Evolutionary conservation across 2,113 vertebrate species (phyloP), one percentile per base, ranked within the genome.

Genomic region (Toxotes jaculatrix): DNA sequence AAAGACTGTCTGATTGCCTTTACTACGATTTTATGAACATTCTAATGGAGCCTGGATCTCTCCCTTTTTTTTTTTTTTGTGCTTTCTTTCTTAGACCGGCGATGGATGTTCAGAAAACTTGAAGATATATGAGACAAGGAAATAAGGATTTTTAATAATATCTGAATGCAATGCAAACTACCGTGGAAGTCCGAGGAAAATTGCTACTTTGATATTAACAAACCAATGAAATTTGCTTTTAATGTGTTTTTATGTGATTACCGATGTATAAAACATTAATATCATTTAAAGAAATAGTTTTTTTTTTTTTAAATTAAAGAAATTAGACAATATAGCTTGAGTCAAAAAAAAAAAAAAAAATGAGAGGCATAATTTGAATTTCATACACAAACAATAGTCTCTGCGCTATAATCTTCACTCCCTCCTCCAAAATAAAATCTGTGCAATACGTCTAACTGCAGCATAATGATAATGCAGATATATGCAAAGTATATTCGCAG

Each of bases 1-100:
- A 97, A 98, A 96, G 95, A 95, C 93, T 93, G 96, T 93, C 96
- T 97, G 96, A 98, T 97, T 98, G 96, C 96, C 95, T 95, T 97
- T 97, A 97, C 95, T 96, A 95, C 93, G 65, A 91, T 96, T 97
- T 96, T 96, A 97, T 95, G 96, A 98, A 97, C 96, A 98, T 97
- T 96, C 93, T 96, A 97, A 97, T 97, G 94, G 87, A 92, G 89
- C 94, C 82, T 66, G 80, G 84, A 89, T 92, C 72, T 82, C 63
- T 83, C n/a, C 7, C 6, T 55, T 13, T 17, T 36, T 27, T 45
- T 60, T 95, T 92, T 89, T 77, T 76, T 14, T n/a, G 32, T 31
- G 42, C 80, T 78, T 84, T 89, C 87, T 84, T 85, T 88, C 76
- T 67, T 23, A 57, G 85, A 90, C 93, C 82, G 89, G 95, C 87